Evolutionary conservation across 2,113 vertebrate species (phyloP).

Genomic region (Tragulus kanchil): DNA sequence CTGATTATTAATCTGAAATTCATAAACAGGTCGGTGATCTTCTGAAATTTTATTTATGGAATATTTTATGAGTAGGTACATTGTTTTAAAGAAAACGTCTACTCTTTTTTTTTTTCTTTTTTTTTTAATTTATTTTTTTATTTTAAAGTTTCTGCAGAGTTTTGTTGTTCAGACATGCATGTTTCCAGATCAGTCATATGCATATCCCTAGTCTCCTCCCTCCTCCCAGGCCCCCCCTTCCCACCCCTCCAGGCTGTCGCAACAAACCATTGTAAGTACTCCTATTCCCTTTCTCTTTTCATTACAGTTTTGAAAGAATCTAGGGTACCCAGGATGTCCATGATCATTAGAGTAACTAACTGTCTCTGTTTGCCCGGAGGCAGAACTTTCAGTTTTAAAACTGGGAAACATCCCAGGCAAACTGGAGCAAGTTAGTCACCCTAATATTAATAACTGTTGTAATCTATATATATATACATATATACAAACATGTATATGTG

Average conservation of each 20-base stretch:
- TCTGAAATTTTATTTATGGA: neutral
- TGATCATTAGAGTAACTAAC: neutral
- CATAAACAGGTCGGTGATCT: neutral
- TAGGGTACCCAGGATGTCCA: neutral
- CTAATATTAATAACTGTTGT: neutral
- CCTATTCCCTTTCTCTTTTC: neutral
- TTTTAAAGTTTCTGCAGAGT: no score
- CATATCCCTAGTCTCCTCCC: no score
- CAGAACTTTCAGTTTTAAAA: neutral
- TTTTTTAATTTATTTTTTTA: no score
- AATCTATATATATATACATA: neutral
- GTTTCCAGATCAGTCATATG: no score
- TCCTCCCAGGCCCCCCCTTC: no score
- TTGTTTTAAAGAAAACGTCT: neutral
- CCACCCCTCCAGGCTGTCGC: no score
- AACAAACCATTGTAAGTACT: no score
- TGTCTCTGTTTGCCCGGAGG: neutral
- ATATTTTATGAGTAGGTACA: neutral
- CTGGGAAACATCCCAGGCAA: neutral
- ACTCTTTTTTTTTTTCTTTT: neutral
- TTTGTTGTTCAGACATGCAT: no score
- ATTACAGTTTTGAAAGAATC: neutral
- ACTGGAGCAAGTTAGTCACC: neutral
- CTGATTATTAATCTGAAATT: neutral
- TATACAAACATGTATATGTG: neutral